phyloP scores from a whole-genome alignment of 1,140 invertebrate genomes.

The Trinorchestia longiramus region DNA sequence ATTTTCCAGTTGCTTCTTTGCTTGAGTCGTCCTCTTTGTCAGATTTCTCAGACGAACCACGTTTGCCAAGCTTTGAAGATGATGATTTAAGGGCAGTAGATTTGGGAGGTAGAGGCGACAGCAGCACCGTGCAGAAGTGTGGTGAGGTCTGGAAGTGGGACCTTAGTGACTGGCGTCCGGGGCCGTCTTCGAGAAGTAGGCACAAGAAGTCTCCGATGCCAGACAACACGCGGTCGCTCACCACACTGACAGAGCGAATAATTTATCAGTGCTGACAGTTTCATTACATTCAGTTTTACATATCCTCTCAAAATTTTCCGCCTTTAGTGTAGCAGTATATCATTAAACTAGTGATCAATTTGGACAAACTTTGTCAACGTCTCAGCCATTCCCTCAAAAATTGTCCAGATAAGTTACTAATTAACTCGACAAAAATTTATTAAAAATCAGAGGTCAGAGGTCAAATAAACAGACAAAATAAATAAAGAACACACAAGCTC shows the following conservation, averaged over 20 bases:
- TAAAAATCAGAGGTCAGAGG: too few species aligned
- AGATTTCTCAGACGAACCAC: not conserved
- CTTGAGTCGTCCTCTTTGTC: not conserved
- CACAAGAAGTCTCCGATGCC: conserved; percentile 41
- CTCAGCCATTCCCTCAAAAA: too few species aligned
- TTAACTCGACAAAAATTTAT: too few species aligned
- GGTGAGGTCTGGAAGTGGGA: conserved; percentile 43
- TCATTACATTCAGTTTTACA: too few species aligned
- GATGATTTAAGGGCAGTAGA: conserved; percentile 15
- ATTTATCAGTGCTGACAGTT: too few species aligned
- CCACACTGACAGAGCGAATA: not conserved
- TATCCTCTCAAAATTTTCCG: too few species aligned
- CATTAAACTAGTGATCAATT: too few species aligned
- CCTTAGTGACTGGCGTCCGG: not conserved
- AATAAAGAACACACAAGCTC: too few species aligned
- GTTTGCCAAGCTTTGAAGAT: conserved; percentile 6
- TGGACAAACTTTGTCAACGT: too few species aligned
- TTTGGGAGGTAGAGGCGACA: conserved; percentile 32
- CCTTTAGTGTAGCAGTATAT: too few species aligned
- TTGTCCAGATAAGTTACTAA: too few species aligned
- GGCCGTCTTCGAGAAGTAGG: not conserved
- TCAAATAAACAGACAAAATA: too few species aligned
- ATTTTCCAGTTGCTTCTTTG: not conserved
- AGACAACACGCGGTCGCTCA: conserved; percentile 40
- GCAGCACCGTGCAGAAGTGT: conserved; percentile 30